Conservation (phyloP, 2,888 invertebrate genomes). For the Caenorhabditis becei region DNA sequence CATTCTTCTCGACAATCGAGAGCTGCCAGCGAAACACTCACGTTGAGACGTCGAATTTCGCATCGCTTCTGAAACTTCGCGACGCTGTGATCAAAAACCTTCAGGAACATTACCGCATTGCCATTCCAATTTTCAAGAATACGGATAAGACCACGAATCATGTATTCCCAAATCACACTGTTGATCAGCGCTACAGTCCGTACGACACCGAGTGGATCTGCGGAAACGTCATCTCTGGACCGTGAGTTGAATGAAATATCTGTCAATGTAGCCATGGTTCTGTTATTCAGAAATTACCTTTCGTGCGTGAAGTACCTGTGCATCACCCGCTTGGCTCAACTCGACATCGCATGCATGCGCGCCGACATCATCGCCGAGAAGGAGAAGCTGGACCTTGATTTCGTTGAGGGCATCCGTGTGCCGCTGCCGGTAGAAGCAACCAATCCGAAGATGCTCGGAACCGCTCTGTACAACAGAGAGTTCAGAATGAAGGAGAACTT, state of each 20-base stretch:
- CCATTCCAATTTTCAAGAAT: neutral
- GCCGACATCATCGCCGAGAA: slow-evolving; percentile 13
- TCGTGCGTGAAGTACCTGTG: slow-evolving; percentile 8
- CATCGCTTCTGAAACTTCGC: neutral
- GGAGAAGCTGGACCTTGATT: neutral
- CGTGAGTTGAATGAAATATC: slow-evolving; percentile 19
- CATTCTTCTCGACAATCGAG: neutral
- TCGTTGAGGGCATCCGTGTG: neutral
- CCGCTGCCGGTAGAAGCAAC: slow-evolving; percentile 4
- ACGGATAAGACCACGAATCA: neutral
- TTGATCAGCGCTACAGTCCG: neutral
- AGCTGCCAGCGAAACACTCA: neutral
- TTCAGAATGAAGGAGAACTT: neutral
- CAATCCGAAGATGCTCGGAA: neutral
- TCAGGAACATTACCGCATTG: neutral
- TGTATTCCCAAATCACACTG: neutral
- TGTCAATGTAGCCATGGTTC: neutral
- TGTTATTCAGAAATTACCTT: neutral
- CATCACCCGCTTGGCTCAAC: neutral
- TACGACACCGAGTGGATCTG: slow-evolving; percentile 36
- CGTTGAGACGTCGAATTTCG: neutral
- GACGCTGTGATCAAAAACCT: slow-evolving; percentile 5
- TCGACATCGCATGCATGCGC: slow-evolving; percentile 6
- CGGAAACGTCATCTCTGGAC: slow-evolving; percentile 33
- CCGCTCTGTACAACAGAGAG: neutral